Conservation (phyloP, 2,797 vertebrate species). For the Hapalemur alaotrensis region DNA sequence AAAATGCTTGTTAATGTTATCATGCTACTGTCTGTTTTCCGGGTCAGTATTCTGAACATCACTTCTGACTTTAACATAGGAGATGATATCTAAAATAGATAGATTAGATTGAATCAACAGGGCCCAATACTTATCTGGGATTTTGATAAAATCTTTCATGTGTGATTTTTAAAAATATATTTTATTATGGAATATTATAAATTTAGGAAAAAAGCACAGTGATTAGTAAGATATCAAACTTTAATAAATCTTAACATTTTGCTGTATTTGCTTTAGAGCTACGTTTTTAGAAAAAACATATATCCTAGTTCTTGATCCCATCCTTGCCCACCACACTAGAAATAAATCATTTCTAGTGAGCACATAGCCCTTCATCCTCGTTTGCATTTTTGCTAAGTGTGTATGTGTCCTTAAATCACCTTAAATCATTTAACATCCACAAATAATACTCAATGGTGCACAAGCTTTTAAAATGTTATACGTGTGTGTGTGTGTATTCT, state of each 20-base stretch:
- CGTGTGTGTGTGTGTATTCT: not conserved
- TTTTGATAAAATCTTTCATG: not conserved
- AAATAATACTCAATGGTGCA: not conserved
- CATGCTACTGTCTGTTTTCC: not conserved
- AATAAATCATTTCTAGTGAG: not conserved
- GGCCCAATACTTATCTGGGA: not conserved
- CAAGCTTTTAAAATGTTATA: not conserved
- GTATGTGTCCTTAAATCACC: too few relatives aligned
- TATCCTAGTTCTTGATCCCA: not conserved
- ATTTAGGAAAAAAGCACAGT: not conserved
- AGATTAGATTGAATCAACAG: not conserved
- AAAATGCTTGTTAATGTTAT: not conserved
- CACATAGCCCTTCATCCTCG: not conserved
- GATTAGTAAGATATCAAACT: not conserved
- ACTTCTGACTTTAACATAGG: not conserved
- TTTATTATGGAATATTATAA: not conserved
- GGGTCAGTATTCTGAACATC: not conserved
- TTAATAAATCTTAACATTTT: not conserved
- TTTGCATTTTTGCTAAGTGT: not conserved
- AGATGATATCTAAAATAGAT: not conserved
- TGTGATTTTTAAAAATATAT: not conserved
- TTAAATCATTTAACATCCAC: not conserved
- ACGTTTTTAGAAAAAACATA: not conserved
- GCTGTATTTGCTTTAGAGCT: not conserved
- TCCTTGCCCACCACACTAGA: not conserved